phyloP scores from a whole-genome alignment of 2,888 invertebrate species.

The Acrobasis consociella region DNA sequence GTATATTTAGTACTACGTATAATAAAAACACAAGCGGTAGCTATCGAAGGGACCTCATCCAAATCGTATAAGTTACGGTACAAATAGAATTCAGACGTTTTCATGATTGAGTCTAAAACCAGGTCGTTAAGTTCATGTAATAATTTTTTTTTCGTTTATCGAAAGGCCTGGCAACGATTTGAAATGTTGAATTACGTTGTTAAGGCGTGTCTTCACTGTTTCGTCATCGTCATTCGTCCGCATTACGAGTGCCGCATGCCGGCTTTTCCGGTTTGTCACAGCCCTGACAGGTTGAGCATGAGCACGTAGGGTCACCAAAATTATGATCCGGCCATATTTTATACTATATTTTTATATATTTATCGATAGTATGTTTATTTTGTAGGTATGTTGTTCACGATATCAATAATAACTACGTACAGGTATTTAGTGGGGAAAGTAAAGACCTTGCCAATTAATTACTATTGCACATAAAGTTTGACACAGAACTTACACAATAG shows the following conservation, averaged over 20 bases:
- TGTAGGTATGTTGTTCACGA: no score
- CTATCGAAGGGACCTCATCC: no score
- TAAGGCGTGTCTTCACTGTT: conserved; percentile 23
- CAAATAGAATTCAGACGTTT: no score
- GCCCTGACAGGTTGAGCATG: conserved; percentile 27
- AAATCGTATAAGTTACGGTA: no score
- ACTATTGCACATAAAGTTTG: background rate
- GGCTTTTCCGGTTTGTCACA: conserved; percentile 38
- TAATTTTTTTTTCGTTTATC: no score
- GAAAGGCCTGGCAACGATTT: conserved; percentile 23
- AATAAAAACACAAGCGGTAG: no score
- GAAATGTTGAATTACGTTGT: conserved; percentile 35
- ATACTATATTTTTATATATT: no score
- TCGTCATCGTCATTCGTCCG: conserved; percentile 24
- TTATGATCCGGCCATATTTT: background rate
- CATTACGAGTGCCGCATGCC: conserved; percentile 31
- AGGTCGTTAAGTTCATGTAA: no score
- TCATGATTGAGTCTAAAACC: no score
- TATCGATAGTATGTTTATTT: no score
- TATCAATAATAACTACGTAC: no score
- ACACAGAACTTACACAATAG: background rate
- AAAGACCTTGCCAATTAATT: background rate
- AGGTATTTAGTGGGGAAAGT: background rate
- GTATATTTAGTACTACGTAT: no score
- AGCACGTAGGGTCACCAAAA: conserved; percentile 25